Percentiles rank a stretch among this genome's conserved stretches.
Conservation (phyloP, 2,888 invertebrate genomes). For the Cotesia congregata region DNA sequence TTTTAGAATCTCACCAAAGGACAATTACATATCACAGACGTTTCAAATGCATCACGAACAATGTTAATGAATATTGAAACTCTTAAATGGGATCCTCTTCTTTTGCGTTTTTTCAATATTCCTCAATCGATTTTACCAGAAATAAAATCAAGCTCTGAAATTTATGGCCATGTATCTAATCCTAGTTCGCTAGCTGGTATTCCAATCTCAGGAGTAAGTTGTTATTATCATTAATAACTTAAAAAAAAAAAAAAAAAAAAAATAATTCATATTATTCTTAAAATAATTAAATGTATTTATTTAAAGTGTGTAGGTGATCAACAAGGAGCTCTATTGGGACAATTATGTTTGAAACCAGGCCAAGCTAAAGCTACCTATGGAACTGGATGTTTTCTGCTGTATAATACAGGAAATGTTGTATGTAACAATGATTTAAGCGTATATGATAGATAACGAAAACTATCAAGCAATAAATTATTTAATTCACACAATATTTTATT, state of each 20-base stretch:
- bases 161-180: constrained; percentile 85
- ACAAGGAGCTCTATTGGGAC: constrained; percentile 93
- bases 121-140: constrained; percentile 87
- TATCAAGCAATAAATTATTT: neutral
- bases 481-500: constrained; percentile 8
- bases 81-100: constrained; percentile 89
- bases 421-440: constrained; percentile 47
- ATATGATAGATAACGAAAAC: neutral
- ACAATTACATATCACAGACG: constrained; percentile 88
- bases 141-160: constrained; percentile 92
- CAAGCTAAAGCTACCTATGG: constrained; percentile 96
- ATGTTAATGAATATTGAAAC: constrained; percentile 94
- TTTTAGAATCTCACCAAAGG: constrained; percentile 79
- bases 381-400: constrained; percentile 94
- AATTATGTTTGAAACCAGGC: constrained; percentile 88
- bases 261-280: neutral
- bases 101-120: constrained; percentile 91
- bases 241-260: neutral
- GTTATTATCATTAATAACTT: neutral
- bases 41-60: constrained; percentile 96
- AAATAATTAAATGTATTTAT: constrained; percentile 9
- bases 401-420: constrained; percentile 88
- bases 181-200: constrained; percentile 81
- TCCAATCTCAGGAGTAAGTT: constrained; percentile 87
- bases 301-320: constrained; percentile 92